These are phyloP conservation scores for Ascaphus truei DNA, from an alignment of 2,113 vertebrate species.

Conservation along the genomic window DNA sequence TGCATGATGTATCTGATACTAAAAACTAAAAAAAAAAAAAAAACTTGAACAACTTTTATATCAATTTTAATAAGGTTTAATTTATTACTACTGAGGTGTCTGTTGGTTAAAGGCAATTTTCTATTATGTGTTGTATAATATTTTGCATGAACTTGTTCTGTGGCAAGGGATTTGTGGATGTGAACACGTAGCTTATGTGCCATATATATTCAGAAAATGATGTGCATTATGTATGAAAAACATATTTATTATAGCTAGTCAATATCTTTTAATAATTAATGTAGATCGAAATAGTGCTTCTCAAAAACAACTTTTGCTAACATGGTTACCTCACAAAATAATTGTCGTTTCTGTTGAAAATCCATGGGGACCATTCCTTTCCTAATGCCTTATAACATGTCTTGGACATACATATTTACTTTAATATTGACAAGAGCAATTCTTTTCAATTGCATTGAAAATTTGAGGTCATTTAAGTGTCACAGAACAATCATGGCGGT, in stretches of 20 bases:
- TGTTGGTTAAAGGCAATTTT: conserved; percentile 63
- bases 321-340: conserved; percentile 52
- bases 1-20: conserved; percentile 85
- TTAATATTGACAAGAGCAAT: too few species aligned
- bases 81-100: conserved; percentile 83
- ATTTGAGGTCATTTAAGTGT: neutral
- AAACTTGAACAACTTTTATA: conserved; percentile 88
- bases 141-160: conserved; percentile 66
- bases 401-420: neutral
- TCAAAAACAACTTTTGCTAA: conserved; percentile 46
- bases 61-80: conserved; percentile 75
- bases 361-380: neutral
- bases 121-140: conserved; percentile 57
- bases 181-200: conserved; percentile 60
- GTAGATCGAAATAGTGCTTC: conserved; percentile 50
- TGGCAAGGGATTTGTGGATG: conserved; percentile 57
- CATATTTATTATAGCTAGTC: conserved; percentile 55
- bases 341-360: conserved; percentile 17
- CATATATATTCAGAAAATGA: conserved; percentile 56
- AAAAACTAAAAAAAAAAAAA: conserved; percentile 55
- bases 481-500: neutral
- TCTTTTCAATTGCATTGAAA: neutral
- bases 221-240: conserved; percentile 43
- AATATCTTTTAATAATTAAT: conserved; percentile 41
- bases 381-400: conserved; percentile 19